Conservation (phyloP, 1,140 invertebrate genomes). For the Choristoneura fumiferana region DNA sequence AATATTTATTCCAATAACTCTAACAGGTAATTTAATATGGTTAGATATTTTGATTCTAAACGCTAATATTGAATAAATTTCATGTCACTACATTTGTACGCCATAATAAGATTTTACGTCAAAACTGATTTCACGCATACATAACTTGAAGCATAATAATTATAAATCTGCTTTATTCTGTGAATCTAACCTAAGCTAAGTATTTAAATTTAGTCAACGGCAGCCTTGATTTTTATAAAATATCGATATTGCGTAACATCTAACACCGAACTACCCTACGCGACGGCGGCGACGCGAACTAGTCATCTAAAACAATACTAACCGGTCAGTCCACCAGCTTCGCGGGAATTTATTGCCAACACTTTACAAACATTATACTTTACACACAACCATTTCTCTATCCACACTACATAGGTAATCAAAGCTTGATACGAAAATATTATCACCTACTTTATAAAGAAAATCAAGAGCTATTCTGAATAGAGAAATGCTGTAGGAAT, state of each 20-base stretch:
- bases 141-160: conserved; percentile 22
- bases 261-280: conserved; percentile 26
- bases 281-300: not conserved
- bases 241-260: conserved; percentile 24
- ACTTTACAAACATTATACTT: too few species aligned
- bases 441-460: not conserved
- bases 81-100: conserved; percentile 11
- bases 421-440: not conserved
- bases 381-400: conserved; percentile 1
- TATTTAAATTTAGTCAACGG: conserved; percentile 31
- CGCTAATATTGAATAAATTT: conserved; percentile 1
- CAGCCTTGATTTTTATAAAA: conserved; percentile 41
- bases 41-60: too few species aligned
- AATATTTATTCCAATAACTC: not conserved
- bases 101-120: not conserved
- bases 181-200: conserved; percentile 30
- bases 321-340: too few species aligned
- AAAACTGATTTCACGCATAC: conserved; percentile 6
- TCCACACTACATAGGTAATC: not conserved
- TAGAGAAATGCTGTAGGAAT: not conserved
- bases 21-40: too few species aligned
- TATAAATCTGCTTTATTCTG: conserved; percentile 17
- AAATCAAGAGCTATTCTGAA: not conserved
- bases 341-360: too few species aligned
- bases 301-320: not conserved